Conservation (phyloP, 2,888 invertebrate genomes). For the Hipparchia semele region DNA sequence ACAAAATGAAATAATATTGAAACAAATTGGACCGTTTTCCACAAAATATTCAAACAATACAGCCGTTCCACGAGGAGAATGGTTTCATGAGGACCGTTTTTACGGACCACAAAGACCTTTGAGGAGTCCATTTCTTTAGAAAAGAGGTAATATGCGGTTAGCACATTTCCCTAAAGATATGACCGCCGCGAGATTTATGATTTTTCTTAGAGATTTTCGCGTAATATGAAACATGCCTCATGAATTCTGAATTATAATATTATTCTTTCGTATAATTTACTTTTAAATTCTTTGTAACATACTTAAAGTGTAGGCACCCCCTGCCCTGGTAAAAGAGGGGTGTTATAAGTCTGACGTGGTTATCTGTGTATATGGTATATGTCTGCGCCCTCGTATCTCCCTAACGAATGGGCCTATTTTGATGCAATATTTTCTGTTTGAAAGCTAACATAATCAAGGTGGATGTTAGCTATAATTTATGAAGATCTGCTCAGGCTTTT, state of each 20-base stretch:
- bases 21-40: conserved; percentile 20
- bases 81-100: conserved; percentile 50
- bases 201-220: conserved; percentile 41
- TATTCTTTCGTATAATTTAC: conserved; percentile 5
- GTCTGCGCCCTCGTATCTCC: no score
- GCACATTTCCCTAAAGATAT: conserved; percentile 59
- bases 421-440: no score
- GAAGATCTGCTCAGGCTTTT: no score
- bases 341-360: no score
- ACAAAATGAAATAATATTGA: conserved; percentile 16
- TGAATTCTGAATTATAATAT: conserved; percentile 23
- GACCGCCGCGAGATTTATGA: conserved; percentile 54
- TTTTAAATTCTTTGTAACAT: conserved; percentile 12
- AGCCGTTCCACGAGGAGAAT: conserved; percentile 19
- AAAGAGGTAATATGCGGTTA: conserved; percentile 59
- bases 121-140: conserved; percentile 56
- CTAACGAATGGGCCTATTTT: no score
- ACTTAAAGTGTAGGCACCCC: not conserved
- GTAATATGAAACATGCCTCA: conserved; percentile 16
- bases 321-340: no score
- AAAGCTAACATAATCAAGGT: no score
- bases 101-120: conserved; percentile 56
- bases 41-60: conserved; percentile 22
- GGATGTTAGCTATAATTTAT: no score
- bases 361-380: no score